Conservation (phyloP, 2,888 invertebrate species). For the Sepiola atlantica region DNA sequence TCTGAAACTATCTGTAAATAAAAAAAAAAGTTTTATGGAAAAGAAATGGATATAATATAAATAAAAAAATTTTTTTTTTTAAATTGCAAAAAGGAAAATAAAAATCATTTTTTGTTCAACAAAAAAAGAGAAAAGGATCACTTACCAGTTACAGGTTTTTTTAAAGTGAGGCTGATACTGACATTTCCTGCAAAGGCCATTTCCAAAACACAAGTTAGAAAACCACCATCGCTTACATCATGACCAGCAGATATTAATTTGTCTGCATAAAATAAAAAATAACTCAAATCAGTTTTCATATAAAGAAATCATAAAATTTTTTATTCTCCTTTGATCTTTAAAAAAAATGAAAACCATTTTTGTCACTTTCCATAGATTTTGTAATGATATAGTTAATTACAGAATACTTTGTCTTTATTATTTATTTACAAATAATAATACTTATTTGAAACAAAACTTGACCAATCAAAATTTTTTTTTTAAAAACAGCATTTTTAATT, state of each 20-base stretch:
- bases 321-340: not conserved
- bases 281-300: not conserved
- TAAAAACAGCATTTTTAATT: too few relatives aligned
- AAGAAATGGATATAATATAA: too few relatives aligned
- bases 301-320: not conserved
- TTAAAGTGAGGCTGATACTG: conserved; percentile 78
- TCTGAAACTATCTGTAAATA: too few relatives aligned
- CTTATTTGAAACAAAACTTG: too few relatives aligned
- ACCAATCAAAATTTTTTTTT: too few relatives aligned
- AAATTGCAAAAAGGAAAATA: too few relatives aligned
- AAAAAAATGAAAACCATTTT: not conserved
- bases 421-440: too few relatives aligned
- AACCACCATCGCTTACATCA: conserved; percentile 96
- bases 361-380: not conserved
- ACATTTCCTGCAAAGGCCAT: conserved; percentile 96
- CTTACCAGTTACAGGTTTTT: not conserved
- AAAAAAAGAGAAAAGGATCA: not conserved
- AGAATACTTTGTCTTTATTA: too few relatives aligned
- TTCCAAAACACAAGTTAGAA: conserved; percentile 90
- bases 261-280: conserved; percentile 76
- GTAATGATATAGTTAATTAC: not conserved
- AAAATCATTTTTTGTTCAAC: not conserved
- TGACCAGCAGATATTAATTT: conserved; percentile 88
- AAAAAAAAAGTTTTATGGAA: too few relatives aligned
- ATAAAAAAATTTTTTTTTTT: too few relatives aligned